Evolutionary conservation across 2,113 vertebrate species (phyloP), one percentile per base, ranked within the genome.

Genomic region (Crocuta crocuta): DNA sequence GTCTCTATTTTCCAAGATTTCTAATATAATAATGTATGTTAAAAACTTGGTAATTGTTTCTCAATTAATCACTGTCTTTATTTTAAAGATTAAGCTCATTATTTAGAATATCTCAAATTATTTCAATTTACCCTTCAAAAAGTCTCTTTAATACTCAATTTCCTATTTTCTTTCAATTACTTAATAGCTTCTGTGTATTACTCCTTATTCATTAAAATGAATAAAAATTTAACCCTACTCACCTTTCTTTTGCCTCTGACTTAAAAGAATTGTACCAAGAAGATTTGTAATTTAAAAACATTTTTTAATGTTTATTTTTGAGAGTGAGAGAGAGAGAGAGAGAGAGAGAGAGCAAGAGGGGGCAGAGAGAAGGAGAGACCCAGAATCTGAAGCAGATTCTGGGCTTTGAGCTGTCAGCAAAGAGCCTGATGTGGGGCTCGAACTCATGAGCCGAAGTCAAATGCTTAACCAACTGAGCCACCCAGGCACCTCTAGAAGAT

Each of bases 41-140:
- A 31, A 78, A 78, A 65, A 5, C 3, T 96, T 92, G 50, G 50
- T 96, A 61, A 74, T 31, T 43, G 10, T 70, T 91, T 81, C 48
- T 88, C 15, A 88, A 45, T 91, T 79, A 85, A 33, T 80, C 65
- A 19, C 4, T 93, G 15, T 50, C 70, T 91, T 92, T 78, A 74
- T 58, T 73, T 1, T 35, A 80, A 80, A 90, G 21, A 87, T 48
- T 55, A 74, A 74, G 7, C 65, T 87, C 17, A 23, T 87, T 83
- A 84, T 90, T 15, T 90, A 93, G 83, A 96, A 84, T 70, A 24
- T 88, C 17, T 90, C 66, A 82, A 71, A 61, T 86, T 85, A 93
- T 66, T 58, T 86, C 45, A 68, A 5, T 28, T 3, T 73, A 9
- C 53, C 35, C 33, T 89, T 93, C 53, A 89, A 53, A 90, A 93